Evolutionary conservation across 2,888 invertebrate species (phyloP), one percentile per base, ranked within the genome.

Genomic region (Heliconius ethilla): DNA sequence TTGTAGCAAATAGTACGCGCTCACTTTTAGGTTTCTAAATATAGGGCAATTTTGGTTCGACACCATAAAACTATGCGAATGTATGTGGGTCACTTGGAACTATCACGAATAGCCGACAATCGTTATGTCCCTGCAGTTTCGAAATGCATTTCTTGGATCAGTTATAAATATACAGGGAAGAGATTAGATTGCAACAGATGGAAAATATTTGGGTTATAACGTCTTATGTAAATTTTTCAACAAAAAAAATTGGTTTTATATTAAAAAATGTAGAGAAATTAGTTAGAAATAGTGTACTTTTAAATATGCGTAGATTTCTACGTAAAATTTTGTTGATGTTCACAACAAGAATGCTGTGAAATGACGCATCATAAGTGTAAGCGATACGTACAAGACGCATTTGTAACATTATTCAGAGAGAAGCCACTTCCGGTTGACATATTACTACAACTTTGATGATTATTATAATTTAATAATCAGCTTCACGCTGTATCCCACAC

Each of bases 11-110:
- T 59, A 59, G 22, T 33, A 72, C 37, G 84, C 85, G 86, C 87
- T 87, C 84, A 86, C n/a, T 72, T 76, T 85, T 83, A 85, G 84
- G 86, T 84, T 86, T 83, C 90, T 92, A 92, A 90, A 93, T 91
- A 90, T 93, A 92, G 91, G 90, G 85, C 91, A 89, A 89, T 88
- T 87, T 85, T 86, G 87, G 87, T 81, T 84, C 82, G 82, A 80
- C 83, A 82, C 82, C 82, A 86, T 85, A 83, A 85, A 87, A 88
- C 87, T 87, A 89, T 90, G 91, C 90, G 87, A 91, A 91, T 89
- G 90, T 90, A 90, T 89, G 82, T 92, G 83, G 92, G 93, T 88
- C 90, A 91, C 82, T 84, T 83, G 86, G 85, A 86, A 78, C 78
- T 85, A 89, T 87, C 89, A 88, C 87, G 87, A 89, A 91, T 90